phyloP scores from a whole-genome alignment of 1,140 invertebrate genomes.

The Argopecten irradians region DNA sequence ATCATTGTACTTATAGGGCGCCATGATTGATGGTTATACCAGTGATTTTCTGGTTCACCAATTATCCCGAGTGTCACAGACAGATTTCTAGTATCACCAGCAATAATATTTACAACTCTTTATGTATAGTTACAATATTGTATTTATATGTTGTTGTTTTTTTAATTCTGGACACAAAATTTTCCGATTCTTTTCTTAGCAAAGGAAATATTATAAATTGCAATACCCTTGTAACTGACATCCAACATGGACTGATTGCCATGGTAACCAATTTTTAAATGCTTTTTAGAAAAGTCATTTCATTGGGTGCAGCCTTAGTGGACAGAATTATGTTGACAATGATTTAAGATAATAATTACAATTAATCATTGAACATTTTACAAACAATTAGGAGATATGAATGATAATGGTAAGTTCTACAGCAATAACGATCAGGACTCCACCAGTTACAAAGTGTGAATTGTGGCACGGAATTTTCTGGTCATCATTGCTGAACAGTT shows the following conservation, averaged over 20 bases:
- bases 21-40: neutral
- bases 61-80: too few relatives aligned
- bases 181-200: neutral
- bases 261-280: too few relatives aligned
- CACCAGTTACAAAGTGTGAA: neutral
- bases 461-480: neutral
- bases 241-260: neutral
- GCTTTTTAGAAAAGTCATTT: too few relatives aligned
- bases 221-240: neutral
- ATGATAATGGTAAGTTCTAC: neutral
- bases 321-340: too few relatives aligned
- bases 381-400: too few relatives aligned
- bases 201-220: neutral
- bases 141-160: too few relatives aligned
- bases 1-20: neutral
- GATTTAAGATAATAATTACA: too few relatives aligned
- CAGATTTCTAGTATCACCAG: neutral
- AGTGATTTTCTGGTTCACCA: neutral
- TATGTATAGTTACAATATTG: too few relatives aligned
- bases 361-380: too few relatives aligned
- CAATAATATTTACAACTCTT: neutral
- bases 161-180: neutral
- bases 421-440: neutral
- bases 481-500: neutral
- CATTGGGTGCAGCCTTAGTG: too few relatives aligned